Evolutionary conservation across 2,888 invertebrate genomes (phyloP).

Genomic region (Crioceris asparagi): DNA sequence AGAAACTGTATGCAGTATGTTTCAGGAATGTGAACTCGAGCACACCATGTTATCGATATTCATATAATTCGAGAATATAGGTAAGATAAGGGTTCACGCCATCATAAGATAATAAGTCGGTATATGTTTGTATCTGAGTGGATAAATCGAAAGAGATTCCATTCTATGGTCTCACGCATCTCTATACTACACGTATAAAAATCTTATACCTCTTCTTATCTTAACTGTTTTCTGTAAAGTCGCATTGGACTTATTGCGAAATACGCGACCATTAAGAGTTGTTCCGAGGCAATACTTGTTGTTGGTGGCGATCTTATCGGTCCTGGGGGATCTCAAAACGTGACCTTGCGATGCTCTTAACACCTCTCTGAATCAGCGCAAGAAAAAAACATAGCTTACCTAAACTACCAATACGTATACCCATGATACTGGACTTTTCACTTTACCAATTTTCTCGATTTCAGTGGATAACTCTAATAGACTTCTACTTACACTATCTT

Average conservation of each 20-base stretch:
- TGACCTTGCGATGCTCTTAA: constrained; percentile 37
- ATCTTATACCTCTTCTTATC: constrained; percentile 23
- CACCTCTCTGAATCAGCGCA: constrained; percentile 30
- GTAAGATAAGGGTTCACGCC: not conserved
- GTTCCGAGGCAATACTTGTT: constrained; percentile 30
- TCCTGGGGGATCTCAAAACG: constrained; percentile 34
- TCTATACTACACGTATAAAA: constrained; percentile 21
- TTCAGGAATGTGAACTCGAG: no score
- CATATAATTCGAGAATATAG: constrained; percentile 2
- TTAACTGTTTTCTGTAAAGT: constrained; percentile 30
- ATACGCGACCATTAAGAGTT: constrained; percentile 36
- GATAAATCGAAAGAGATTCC: constrained; percentile 11
- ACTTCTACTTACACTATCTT: no score
- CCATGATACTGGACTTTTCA: no score
- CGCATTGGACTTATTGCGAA: constrained; percentile 30
- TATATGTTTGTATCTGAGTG: constrained; percentile 22
- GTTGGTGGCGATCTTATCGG: constrained; percentile 36
- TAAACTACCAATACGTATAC: no score
- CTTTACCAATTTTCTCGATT: no score
- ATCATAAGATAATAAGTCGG: constrained; percentile 12
- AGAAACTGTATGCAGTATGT: no score
- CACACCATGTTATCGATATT: constrained; percentile 4
- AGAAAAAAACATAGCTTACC: no score
- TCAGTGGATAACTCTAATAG: no score
- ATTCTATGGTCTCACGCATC: constrained; percentile 29